These are phyloP conservation scores for Zaprionus gabonicus DNA, from an alignment of 1,140 invertebrate species.

Conservation along the genomic window DNA sequence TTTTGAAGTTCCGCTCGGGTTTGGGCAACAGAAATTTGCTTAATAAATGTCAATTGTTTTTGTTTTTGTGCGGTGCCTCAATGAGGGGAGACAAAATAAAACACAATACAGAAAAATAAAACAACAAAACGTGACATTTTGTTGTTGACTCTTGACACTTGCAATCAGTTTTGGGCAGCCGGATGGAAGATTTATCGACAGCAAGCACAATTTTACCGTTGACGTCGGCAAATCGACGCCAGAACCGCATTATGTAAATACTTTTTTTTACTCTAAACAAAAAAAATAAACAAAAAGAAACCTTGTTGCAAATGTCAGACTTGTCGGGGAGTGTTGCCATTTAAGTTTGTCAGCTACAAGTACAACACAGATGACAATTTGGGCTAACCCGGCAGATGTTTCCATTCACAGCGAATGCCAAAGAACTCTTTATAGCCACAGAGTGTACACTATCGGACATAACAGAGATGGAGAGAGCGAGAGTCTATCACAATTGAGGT, in stretches of 20 bases:
- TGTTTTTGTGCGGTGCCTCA: conserved; percentile 14
- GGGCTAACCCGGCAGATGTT: conserved; percentile 36
- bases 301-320: conserved; percentile 65
- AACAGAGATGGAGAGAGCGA: conserved; percentile 22
- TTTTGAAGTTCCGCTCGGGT: conserved; percentile 31
- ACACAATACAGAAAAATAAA: conserved; percentile 48
- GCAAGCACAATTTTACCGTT: conserved; percentile 41
- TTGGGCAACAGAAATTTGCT: conserved; percentile 34
- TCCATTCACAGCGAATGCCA: conserved; percentile 35
- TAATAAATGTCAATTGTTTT: conserved; percentile 78
- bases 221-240: conserved; percentile 47
- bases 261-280: neutral
- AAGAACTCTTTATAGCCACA: conserved; percentile 29
- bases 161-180: conserved; percentile 71
- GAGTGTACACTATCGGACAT: conserved; percentile 30
- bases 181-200: conserved; percentile 65
- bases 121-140: conserved; percentile 80
- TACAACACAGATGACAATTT: conserved; percentile 32
- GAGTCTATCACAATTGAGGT: conserved; percentile 36
- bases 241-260: conserved; percentile 59
- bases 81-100: conserved; percentile 34
- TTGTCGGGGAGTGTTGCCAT: conserved; percentile 60
- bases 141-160: conserved; percentile 81
- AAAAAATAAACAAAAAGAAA: neutral
- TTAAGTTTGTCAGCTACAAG: conserved; percentile 46